Percentiles rank a stretch among this genome's conserved stretches.
phyloP scores from a whole-genome alignment of 2,888 invertebrate species.

The Synanthedon vespiformis region DNA sequence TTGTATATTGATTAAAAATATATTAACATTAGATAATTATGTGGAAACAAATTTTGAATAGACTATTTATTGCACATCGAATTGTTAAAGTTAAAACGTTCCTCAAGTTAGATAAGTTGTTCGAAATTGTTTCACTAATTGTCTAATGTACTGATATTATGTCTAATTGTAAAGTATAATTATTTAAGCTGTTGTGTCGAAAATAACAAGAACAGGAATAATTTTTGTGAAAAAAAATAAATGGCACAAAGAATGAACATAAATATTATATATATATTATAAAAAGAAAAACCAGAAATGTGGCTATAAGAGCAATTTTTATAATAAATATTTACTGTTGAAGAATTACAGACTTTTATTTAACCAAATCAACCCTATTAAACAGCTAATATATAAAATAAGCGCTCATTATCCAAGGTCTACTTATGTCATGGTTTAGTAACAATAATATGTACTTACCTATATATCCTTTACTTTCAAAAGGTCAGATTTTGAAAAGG shows the following conservation, averaged over 20 bases:
- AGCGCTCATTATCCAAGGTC: no score
- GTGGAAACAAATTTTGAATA: conserved; percentile 42
- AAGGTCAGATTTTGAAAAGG: no score
- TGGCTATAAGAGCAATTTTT: conserved; percentile 71
- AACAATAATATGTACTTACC: no score
- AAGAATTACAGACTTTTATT: conserved; percentile 56
- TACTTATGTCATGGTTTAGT: no score
- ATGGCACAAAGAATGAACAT: conserved; percentile 70
- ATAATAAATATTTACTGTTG: conserved; percentile 72
- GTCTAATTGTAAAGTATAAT: conserved; percentile 65
- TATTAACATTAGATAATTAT: conserved; percentile 55
- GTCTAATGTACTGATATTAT: conserved; percentile 52
- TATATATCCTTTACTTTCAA: no score
- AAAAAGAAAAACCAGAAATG: conserved; percentile 57
- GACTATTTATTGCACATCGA: conserved; percentile 57
- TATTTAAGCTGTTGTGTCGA: conserved; percentile 69
- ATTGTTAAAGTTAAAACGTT: conserved; percentile 64
- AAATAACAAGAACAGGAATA: conserved; percentile 70
- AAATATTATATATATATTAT: conserved; percentile 68
- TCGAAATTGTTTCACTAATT: conserved; percentile 55
- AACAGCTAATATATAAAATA: no score
- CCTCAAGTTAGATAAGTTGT: conserved; percentile 47
- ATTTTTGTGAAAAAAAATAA: conserved; percentile 60
- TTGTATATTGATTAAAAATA: conserved; percentile 60
- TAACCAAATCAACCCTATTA: conserved; percentile 1